phyloP scores from a whole-genome alignment of 2,797 vertebrate species.

The Poecilia wingei region DNA sequence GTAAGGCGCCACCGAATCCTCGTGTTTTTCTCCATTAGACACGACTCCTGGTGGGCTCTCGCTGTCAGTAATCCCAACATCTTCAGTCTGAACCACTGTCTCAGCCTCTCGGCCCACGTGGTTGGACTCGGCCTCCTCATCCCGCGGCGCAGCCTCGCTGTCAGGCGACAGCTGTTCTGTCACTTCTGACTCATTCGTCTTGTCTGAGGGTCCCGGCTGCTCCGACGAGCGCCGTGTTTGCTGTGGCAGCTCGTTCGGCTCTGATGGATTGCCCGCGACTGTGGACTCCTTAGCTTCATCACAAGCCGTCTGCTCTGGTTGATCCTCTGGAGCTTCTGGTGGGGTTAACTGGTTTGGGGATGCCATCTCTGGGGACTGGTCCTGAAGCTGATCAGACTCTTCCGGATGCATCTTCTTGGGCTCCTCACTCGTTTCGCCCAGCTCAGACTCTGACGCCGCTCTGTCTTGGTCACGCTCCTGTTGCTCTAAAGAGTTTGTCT shows the following conservation, averaged over 20 bases:
- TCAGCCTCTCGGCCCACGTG: conserved; percentile 21
- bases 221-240: conserved; percentile 8
- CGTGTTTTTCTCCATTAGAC: conserved; percentile 49
- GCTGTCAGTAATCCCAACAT: not conserved
- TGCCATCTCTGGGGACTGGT: conserved; percentile 30
- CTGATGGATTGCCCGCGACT: conserved; percentile 16
- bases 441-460: conserved; percentile 7
- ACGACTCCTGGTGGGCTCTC: conserved; percentile 10
- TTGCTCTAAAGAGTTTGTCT: conserved; percentile 22
- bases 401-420: not conserved
- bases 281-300: conserved; percentile 24
- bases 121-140: conserved; percentile 17
- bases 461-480: conserved; percentile 20
- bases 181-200: conserved; percentile 44
- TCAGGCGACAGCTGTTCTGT: conserved; percentile 43
- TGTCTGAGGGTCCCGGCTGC: conserved; percentile 26
- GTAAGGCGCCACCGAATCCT: conserved; percentile 7
- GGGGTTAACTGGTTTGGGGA: conserved; percentile 17
- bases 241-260: conserved; percentile 30
- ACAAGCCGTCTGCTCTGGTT: conserved; percentile 28
- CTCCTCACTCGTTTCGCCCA: conserved; percentile 8
- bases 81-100: conserved; percentile 12
- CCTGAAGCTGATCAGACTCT: conserved; percentile 8
- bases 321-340: conserved; percentile 24
- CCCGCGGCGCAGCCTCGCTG: conserved; percentile 18